These are phyloP conservation scores for Scolopax mira DNA, from an alignment of 2,113 vertebrate species.

Conservation along the genomic window DNA sequence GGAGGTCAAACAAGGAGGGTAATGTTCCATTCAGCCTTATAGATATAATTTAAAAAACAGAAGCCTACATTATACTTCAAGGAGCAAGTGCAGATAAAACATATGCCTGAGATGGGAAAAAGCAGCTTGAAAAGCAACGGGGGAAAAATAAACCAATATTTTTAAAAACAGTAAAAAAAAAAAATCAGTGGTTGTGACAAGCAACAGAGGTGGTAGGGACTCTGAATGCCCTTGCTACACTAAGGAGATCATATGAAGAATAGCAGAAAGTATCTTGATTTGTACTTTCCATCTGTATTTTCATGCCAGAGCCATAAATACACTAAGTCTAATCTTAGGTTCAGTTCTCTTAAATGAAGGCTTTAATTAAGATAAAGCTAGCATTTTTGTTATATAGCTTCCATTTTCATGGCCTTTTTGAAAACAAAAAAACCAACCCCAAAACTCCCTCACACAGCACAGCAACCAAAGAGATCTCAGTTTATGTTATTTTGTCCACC, in stretches of 20 bases:
- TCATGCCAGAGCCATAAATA: neutral
- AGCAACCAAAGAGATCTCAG: neutral
- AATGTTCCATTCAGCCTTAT: neutral
- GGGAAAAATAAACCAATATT: neutral
- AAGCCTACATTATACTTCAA: neutral
- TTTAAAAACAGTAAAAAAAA: neutral
- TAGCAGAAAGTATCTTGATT: neutral
- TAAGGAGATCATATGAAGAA: neutral
- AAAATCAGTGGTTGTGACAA: neutral
- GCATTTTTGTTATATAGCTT: neutral
- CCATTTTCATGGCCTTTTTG: neutral
- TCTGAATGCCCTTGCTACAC: neutral
- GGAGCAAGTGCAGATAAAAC: neutral
- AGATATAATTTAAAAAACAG: neutral
- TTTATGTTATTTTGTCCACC: neutral
- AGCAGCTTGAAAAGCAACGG: neutral
- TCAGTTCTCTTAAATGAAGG: neutral
- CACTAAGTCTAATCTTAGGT: neutral
- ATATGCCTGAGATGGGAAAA: neutral
- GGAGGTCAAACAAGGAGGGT: slow-evolving; percentile 30
- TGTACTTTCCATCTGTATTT: neutral
- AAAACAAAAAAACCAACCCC: neutral
- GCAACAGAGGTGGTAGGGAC: neutral
- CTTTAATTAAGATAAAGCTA: neutral
- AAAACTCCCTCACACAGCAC: neutral